A percentile compares a stretch with the other conserved stretches of the same genome.
Conservation (phyloP, 2,888 invertebrate species). For the Eumacrocentrus americanus region DNA sequence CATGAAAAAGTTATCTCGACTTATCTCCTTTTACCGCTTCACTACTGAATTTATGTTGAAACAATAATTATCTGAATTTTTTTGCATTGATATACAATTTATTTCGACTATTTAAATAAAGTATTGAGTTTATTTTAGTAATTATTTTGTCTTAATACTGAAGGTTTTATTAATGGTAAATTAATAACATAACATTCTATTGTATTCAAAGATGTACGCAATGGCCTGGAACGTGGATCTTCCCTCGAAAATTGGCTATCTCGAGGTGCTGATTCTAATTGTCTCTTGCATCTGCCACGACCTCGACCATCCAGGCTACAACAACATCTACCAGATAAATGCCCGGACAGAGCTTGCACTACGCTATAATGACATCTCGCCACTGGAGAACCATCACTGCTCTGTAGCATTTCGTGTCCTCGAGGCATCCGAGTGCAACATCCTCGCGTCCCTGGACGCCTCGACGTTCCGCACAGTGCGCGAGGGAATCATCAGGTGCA, state of each 20-base stretch:
- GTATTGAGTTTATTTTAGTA: neutral
- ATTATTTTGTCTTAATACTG: neutral
- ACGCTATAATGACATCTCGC: constrained; percentile 85
- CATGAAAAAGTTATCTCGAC: too few species aligned
- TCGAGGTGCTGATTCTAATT: constrained; percentile 77
- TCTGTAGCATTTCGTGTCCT: constrained; percentile 82
- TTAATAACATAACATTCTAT: too few species aligned
- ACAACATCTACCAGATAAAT: constrained; percentile 83
- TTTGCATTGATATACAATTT: too few species aligned
- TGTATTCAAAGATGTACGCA: constrained; percentile 77
- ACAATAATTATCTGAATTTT: too few species aligned
- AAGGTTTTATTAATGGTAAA: too few species aligned
- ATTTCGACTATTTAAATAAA: too few species aligned
- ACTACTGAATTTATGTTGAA: too few species aligned
- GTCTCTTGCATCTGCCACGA: constrained; percentile 84
- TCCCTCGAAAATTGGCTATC: constrained; percentile 71
- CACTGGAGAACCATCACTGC: constrained; percentile 85
- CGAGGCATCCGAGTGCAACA: constrained; percentile 80
- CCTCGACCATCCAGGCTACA: constrained; percentile 78
- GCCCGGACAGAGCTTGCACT: constrained; percentile 82
- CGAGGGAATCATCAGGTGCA: constrained; percentile 80
- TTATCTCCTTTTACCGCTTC: too few species aligned
- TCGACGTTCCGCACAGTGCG: constrained; percentile 71
- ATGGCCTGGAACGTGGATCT: constrained; percentile 77
- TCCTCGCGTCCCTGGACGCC: constrained; percentile 72